Percentiles rank a stretch among this genome's conserved stretches.
Conservation (phyloP, 2,113 vertebrate species). For the Chlamydotis undulata region DNA sequence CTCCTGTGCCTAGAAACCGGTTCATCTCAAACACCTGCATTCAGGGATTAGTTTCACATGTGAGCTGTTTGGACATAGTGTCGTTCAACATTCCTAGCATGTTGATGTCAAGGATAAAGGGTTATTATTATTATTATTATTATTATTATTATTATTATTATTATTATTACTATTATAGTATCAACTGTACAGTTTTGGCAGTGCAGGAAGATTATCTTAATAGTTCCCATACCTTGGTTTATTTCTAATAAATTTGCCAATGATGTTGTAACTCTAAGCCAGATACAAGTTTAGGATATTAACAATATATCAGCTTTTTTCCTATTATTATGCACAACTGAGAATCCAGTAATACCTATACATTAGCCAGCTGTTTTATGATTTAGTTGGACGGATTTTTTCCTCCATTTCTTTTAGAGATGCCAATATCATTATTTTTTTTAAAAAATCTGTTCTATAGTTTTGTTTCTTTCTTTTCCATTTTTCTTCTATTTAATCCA, state of each 20-base stretch:
- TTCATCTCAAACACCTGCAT: not conserved
- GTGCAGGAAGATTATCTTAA: not conserved
- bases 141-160: not conserved
- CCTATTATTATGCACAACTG: not conserved
- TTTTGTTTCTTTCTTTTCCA: not conserved
- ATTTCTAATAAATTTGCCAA: conserved; percentile 6
- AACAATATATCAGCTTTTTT: not conserved
- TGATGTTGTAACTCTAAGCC: not conserved
- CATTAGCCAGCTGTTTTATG: not conserved
- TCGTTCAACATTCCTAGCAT: not conserved
- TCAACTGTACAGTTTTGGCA: not conserved
- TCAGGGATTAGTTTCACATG: not conserved
- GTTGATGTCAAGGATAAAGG: not conserved
- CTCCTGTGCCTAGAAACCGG: not conserved
- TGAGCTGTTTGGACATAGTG: not conserved
- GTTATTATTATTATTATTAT: not conserved
- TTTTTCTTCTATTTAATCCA: not conserved
- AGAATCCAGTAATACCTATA: not conserved
- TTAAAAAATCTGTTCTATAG: not conserved
- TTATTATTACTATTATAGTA: not conserved
- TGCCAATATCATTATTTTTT: not conserved
- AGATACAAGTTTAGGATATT: not conserved
- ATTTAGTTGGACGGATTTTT: not conserved
- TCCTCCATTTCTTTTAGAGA: not conserved
- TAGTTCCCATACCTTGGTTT: not conserved